Base-by-base conservation (phyloP, 2,113 vertebrate genomes). In the Bubo blakistoni region DNA sequence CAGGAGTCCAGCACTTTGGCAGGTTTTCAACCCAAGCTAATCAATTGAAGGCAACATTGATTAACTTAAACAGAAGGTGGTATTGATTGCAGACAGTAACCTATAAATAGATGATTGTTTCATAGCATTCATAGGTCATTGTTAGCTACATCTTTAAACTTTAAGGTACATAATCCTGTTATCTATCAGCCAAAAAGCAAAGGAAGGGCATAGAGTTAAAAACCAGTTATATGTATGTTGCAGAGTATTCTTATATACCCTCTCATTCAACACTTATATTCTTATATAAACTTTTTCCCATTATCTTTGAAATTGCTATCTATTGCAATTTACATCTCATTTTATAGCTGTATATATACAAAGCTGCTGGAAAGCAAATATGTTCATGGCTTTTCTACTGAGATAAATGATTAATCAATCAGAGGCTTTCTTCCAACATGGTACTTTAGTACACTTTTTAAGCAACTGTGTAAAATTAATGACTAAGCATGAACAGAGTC, bases 11-110 rank as follows among this genome's bases (percentile, higher is more conserved):
- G 76, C 76, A 51, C 94, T 97, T 97, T 98, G 97, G 91, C 95
- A 97, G 79, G 63, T 95, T 96, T 97, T 98, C 97, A 97, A 63
- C 76, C 30, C 40, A 81, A 96, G 62, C 86, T 92, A 97, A 97
- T 98, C 97, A 97, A 97, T 97, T 97, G 96, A 97, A 97, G 93
- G 96, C 86, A 95, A 71, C 88, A 97, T 96, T 97, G 96, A 98
- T 97, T 98, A 97, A 97, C 95, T 90, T 96, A 96, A 97, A 98
- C 93, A 98, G 97, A 98, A 97, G 92, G 63, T 96, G 32, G 67
- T 98, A 98, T 97, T 96, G 96, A 98, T 93, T 97, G 80, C 77
- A 91, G 51, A 29, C 91, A 92, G 81, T 95, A 97, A 90, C 94
- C 88, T 98, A 95, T 98, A 97, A 98, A 96, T 88, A 97, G 73